Percentiles rank a stretch among this genome's conserved stretches.
Evolutionary conservation across 2,113 vertebrate genomes (phyloP).

Genomic region (Empidonax alnorum): DNA sequence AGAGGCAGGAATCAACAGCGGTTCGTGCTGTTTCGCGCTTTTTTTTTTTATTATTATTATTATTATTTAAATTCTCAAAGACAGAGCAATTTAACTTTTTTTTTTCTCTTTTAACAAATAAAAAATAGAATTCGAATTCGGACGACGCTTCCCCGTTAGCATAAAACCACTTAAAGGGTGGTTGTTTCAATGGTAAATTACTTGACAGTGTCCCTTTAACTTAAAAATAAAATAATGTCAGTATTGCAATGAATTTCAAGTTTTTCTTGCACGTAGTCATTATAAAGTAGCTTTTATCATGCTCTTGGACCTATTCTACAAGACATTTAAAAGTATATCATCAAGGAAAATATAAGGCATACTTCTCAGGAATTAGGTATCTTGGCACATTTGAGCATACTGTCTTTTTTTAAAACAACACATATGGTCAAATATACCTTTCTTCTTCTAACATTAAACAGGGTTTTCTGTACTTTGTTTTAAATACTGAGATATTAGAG

Average conservation of each 20-base stretch:
- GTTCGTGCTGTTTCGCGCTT: neutral
- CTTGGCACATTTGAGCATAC: slow-evolving; percentile 86
- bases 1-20: slow-evolving; percentile 70
- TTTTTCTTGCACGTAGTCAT: slow-evolving; percentile 80
- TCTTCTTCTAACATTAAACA: slow-evolving; percentile 68
- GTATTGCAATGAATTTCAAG: slow-evolving; percentile 84
- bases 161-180: slow-evolving; percentile 41
- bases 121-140: slow-evolving; percentile 46
- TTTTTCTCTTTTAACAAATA: neutral
- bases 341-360: slow-evolving; percentile 82
- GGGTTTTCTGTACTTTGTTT: slow-evolving; percentile 64
- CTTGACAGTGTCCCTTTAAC: slow-evolving; percentile 83
- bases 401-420: slow-evolving; percentile 76
- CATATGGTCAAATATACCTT: slow-evolving; percentile 83
- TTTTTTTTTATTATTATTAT: neutral
- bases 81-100: slow-evolving; percentile 2
- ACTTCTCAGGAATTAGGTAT: slow-evolving; percentile 76
- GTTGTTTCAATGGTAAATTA: slow-evolving; percentile 65
- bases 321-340: slow-evolving; percentile 79
- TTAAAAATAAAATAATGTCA: slow-evolving; percentile 74
- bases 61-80: slow-evolving; percentile 30
- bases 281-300: slow-evolving; percentile 77
- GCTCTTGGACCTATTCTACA: slow-evolving; percentile 78
- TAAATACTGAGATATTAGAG: slow-evolving; percentile 78
- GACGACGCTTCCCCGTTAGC: slow-evolving; percentile 61